These are phyloP conservation scores for Galeopterus variegatus DNA, from an alignment of 2,113 vertebrate species.

Conservation along the genomic window DNA sequence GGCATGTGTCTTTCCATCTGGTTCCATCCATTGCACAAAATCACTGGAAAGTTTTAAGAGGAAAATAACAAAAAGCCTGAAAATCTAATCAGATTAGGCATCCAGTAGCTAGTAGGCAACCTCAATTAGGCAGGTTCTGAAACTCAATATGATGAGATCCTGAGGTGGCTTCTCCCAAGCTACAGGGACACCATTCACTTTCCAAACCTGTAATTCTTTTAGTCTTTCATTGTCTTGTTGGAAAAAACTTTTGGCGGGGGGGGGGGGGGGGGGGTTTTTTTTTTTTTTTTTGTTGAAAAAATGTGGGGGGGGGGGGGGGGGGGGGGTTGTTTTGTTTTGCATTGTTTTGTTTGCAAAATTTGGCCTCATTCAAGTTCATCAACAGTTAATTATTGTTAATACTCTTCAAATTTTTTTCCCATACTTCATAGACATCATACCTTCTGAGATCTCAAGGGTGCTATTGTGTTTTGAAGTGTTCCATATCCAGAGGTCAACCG, in stretches of 20 bases:
- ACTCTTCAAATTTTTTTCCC: slow-evolving; percentile 34
- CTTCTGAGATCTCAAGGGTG: background rate
- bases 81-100: background rate
- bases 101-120: background rate
- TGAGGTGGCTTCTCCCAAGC: background rate
- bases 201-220: background rate
- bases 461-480: slow-evolving; percentile 5
- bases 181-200: background rate
- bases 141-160: slow-evolving; percentile 5
- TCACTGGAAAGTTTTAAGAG: background rate
- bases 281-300: too few species aligned
- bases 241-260: accelerated
- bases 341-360: background rate
- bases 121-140: background rate
- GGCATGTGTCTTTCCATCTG: background rate
- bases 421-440: background rate
- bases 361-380: slow-evolving; percentile 38
- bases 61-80: background rate
- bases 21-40: background rate
- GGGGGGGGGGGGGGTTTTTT: background rate
- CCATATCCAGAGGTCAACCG: background rate
- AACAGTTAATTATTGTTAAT: background rate
- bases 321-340: background rate
- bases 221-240: background rate
- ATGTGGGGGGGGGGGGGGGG: too few species aligned